phyloP scores from a whole-genome alignment of 2,113 vertebrate genomes.

The Ellobius talpinus region DNA sequence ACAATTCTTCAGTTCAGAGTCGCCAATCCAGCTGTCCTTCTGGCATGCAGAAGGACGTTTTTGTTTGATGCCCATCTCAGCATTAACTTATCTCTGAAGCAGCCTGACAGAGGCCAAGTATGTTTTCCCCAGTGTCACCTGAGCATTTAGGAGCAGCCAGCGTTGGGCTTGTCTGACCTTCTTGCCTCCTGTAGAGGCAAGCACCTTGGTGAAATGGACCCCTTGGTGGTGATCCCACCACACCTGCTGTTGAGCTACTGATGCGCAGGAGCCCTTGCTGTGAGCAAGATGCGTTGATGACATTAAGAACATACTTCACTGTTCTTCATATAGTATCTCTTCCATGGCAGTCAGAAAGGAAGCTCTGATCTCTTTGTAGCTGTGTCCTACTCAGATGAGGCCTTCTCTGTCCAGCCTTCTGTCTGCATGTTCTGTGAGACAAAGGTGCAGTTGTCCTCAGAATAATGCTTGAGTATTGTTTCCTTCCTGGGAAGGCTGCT shows the following conservation, averaged over 20 bases:
- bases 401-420: slow-evolving; percentile 58
- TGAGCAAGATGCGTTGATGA: neutral
- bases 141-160: neutral
- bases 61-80: neutral
- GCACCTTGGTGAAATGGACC: neutral
- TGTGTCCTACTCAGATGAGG: slow-evolving; percentile 72
- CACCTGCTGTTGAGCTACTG: neutral
- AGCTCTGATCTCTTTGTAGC: neutral
- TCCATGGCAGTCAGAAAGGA: neutral
- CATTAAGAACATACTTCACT: neutral
- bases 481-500: slow-evolving; percentile 56
- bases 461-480: slow-evolving; percentile 77
- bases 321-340: neutral
- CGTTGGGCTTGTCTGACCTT: neutral
- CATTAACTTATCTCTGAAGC: neutral
- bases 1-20: neutral
- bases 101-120: neutral
- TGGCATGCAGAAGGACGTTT: neutral
- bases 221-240: neutral
- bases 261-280: neutral
- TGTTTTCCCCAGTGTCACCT: neutral
- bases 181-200: neutral
- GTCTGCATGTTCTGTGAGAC: slow-evolving; percentile 69
- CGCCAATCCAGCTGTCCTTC: neutral
- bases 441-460: slow-evolving; percentile 80